Evolutionary conservation across 2,797 vertebrate species (phyloP).

Genomic region (Philypnodon macrostomus): DNA sequence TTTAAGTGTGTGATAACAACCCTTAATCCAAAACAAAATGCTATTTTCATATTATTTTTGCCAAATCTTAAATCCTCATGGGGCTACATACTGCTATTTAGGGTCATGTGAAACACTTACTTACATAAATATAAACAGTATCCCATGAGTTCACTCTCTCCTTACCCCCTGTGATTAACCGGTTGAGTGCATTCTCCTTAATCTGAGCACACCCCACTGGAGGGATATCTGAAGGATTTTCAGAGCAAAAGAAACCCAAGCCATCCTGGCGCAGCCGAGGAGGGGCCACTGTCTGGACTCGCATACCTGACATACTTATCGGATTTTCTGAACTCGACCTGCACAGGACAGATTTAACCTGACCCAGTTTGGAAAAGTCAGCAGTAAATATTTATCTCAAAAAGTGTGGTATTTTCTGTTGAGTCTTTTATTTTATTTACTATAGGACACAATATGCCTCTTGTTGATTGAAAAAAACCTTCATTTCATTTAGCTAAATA

Average conservation of each 20-base stretch:
- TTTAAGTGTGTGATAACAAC: too few species aligned
- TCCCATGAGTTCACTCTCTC: slow-evolving; percentile 4
- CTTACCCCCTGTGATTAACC: slow-evolving; percentile 22
- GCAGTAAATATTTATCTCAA: not conserved
- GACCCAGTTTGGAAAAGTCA: not conserved
- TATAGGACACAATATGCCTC: too few species aligned
- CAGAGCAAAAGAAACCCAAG: slow-evolving; percentile 45
- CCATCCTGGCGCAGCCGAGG: slow-evolving; percentile 16
- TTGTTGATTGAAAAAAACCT: too few species aligned
- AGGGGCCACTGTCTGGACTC: slow-evolving; percentile 12
- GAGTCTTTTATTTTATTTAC: too few species aligned
- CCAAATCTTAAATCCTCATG: too few species aligned
- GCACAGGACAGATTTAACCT: not conserved
- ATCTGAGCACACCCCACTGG: slow-evolving; percentile 19
- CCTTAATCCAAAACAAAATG: too few species aligned
- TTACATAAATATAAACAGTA: slow-evolving; percentile 21
- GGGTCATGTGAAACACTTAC: slow-evolving; percentile 40
- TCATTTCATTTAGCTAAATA: too few species aligned
- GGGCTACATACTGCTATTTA: not conserved
- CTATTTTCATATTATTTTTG: too few species aligned
- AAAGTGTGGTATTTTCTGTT: too few species aligned
- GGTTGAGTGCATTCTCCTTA: slow-evolving; percentile 8
- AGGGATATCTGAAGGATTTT: slow-evolving; percentile 25
- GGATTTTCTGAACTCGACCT: slow-evolving; percentile 27
- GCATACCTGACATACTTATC: slow-evolving; percentile 54